phyloP scores from a whole-genome alignment of 1,140 invertebrate species.

The Agrilus planipennis region DNA sequence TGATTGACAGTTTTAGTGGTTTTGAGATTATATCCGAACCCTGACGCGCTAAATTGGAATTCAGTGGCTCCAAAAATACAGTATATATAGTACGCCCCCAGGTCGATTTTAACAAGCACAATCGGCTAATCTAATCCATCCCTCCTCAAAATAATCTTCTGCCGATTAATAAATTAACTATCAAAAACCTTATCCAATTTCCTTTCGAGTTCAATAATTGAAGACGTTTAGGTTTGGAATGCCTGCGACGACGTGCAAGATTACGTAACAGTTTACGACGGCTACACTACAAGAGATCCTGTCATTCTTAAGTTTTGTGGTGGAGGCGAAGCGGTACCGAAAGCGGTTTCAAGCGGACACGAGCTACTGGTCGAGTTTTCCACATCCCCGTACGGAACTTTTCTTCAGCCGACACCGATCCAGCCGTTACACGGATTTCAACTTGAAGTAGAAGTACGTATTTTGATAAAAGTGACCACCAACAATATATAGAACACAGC shows the following conservation, averaged over 20 bases:
- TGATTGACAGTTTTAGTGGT: too few relatives aligned
- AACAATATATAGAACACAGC: too few relatives aligned
- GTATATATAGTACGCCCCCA: too few relatives aligned
- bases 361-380: conserved; percentile 81
- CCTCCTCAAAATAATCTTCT: too few relatives aligned
- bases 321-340: conserved; percentile 67
- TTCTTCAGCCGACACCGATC: conserved; percentile 62
- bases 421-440: conserved; percentile 77
- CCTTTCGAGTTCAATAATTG: conserved; percentile 18
- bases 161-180: too few relatives aligned
- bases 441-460: conserved; percentile 63
- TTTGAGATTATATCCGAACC: too few relatives aligned
- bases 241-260: conserved; percentile 79
- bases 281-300: conserved; percentile 77
- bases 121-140: too few relatives aligned
- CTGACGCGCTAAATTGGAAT: too few relatives aligned
- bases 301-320: conserved; percentile 83
- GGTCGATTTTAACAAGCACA: too few relatives aligned
- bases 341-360: conserved; percentile 69
- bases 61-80: too few relatives aligned
- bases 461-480: neutral
- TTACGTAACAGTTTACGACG: conserved; percentile 79
- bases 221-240: conserved; percentile 66
- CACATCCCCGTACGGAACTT: conserved; percentile 79
- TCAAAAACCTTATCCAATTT: too few relatives aligned